phyloP scores from a whole-genome alignment of 2,888 invertebrate genomes.

The Cylindroiulus punctatus region DNA sequence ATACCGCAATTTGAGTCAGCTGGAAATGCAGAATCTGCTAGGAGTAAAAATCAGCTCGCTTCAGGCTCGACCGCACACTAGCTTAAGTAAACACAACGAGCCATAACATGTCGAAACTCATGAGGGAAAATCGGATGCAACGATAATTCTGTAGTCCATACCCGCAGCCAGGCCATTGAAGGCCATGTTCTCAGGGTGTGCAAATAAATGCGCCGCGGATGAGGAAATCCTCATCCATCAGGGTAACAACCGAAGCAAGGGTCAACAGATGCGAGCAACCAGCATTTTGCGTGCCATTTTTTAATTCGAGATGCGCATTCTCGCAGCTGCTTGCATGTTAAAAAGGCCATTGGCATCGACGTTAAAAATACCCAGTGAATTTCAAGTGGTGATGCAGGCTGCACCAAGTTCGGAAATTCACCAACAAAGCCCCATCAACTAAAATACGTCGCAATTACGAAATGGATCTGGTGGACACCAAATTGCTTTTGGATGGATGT shows the following conservation, averaged over 20 bases:
- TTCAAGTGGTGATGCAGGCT: background rate
- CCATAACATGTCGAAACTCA: too few species aligned
- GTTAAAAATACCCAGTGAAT: slow-evolving; percentile 24
- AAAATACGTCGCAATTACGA: background rate
- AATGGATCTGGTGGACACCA: background rate
- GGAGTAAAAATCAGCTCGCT: too few species aligned
- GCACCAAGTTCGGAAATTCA: too few species aligned
- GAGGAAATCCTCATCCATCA: background rate
- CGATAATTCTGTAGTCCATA: too few species aligned
- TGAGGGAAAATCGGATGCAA: too few species aligned
- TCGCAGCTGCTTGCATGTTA: background rate
- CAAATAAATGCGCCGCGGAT: background rate
- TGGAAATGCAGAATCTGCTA: too few species aligned
- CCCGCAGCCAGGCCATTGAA: too few species aligned
- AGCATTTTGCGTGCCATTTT: background rate
- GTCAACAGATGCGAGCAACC: background rate
- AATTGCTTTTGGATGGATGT: background rate
- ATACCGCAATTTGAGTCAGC: too few species aligned
- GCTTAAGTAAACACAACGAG: too few species aligned
- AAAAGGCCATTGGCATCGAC: slow-evolving; percentile 14
- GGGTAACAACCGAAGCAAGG: background rate
- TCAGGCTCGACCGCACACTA: too few species aligned
- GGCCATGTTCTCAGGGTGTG: background rate
- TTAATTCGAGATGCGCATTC: background rate
- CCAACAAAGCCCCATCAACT: too few species aligned